A percentile compares a stretch with the other conserved stretches of the same genome.
These are phyloP conservation scores for Lutjanus erythropterus DNA, from an alignment of 2,113 vertebrate genomes.

Conservation along the genomic window DNA sequence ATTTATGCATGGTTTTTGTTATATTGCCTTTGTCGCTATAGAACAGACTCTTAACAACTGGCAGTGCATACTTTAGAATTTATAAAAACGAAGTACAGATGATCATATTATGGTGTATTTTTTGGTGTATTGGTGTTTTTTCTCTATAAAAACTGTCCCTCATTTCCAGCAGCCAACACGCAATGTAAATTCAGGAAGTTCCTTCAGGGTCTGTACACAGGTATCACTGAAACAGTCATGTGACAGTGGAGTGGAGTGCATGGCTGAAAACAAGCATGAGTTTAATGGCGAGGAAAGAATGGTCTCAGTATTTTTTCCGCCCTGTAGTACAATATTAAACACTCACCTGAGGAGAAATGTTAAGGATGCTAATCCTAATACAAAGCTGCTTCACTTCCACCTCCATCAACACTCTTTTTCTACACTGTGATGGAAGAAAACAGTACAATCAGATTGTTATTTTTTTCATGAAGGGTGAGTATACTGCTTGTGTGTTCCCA, in stretches of 20 bases:
- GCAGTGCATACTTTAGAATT: neutral
- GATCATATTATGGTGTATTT: neutral
- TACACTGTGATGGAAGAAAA: neutral
- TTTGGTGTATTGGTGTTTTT: neutral
- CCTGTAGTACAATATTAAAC: too few relatives aligned
- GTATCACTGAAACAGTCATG: neutral
- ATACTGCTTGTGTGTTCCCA: neutral
- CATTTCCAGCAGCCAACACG: neutral
- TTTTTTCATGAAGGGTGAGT: neutral
- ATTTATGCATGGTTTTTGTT: neutral
- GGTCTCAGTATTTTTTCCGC: neutral
- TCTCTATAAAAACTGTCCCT: neutral
- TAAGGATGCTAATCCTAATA: neutral
- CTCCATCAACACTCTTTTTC: neutral
- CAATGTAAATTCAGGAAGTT: slow-evolving; percentile 1
- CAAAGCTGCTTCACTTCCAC: neutral
- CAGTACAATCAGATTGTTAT: neutral
- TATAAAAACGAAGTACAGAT: neutral
- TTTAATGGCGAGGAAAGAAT: neutral
- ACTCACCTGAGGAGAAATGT: neutral
- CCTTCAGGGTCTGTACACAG: neutral
- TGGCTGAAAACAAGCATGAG: neutral
- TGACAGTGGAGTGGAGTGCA: neutral
- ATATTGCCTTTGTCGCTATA: neutral
- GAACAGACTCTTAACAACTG: neutral